These are phyloP conservation scores for Pipistrellus pygmaeus DNA, from an alignment of 2,797 vertebrate species.

Conservation along the genomic window DNA sequence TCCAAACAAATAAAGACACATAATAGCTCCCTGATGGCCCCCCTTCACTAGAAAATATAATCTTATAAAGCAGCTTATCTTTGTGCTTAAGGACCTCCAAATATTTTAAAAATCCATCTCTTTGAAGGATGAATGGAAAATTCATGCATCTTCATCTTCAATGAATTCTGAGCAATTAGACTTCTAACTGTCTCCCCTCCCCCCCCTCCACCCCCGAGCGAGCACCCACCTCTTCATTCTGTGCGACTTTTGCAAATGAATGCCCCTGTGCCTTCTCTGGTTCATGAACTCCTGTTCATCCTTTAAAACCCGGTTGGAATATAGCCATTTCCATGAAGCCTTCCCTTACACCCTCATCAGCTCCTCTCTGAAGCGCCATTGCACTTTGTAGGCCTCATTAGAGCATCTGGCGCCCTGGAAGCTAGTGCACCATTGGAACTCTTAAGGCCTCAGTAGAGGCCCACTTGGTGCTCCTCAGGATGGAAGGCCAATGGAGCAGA, in stretches of 20 bases:
- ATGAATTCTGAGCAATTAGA: not conserved
- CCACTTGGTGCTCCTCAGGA: not conserved
- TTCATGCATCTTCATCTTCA: not conserved
- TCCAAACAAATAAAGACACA: not conserved
- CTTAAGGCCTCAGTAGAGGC: not conserved
- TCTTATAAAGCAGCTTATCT: not conserved
- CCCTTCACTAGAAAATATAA: slow-evolving; percentile 33
- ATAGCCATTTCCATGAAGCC: not conserved
- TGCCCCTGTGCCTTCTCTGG: not conserved
- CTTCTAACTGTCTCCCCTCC: too few species aligned
- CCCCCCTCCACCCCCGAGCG: too few species aligned
- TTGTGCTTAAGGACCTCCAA: not conserved
- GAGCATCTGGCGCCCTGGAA: not conserved
- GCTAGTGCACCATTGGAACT: not conserved
- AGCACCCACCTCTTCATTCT: not conserved
- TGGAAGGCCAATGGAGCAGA: not conserved
- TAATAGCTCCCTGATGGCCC: not conserved
- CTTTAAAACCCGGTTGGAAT: slow-evolving; percentile 27
- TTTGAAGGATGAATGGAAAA: not conserved
- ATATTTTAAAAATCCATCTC: not conserved
- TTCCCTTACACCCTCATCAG: not conserved
- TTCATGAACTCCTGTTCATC: not conserved
- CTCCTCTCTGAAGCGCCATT: not conserved
- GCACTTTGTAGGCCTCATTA: not conserved
- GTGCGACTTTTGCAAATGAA: not conserved